Conservation (phyloP, 2,888 invertebrate genomes). For the Ochropleura plecta region DNA sequence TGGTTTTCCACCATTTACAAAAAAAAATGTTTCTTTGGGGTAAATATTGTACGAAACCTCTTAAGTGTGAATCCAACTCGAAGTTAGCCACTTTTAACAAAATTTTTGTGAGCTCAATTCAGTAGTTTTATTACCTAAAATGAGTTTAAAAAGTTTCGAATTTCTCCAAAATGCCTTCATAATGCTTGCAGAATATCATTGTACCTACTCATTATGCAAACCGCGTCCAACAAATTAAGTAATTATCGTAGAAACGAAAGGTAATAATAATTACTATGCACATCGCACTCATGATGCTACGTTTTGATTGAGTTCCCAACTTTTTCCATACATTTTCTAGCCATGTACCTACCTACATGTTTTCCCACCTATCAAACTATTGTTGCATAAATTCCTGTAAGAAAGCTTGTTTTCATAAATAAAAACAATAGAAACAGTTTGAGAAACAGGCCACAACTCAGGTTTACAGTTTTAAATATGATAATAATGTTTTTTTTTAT, state of each 20-base stretch:
- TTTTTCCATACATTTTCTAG: conserved; percentile 81
- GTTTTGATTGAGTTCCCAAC: conserved; percentile 70
- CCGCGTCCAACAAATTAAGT: conserved; percentile 72
- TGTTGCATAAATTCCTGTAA: conserved; percentile 71
- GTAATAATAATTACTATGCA: conserved; percentile 74
- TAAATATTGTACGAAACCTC: no score
- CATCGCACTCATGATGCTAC: conserved; percentile 67
- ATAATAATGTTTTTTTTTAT: neutral
- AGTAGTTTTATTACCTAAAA: neutral
- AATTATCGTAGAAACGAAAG: conserved; percentile 75
- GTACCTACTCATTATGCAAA: conserved; percentile 64
- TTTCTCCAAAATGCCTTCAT: conserved; percentile 55
- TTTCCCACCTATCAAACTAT: conserved; percentile 71
- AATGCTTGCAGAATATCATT: conserved; percentile 62
- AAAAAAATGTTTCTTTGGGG: no score
- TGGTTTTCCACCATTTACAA: no score
- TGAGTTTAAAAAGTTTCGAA: conserved; percentile 27
- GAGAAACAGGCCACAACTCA: conserved; percentile 69
- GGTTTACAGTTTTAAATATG: conserved; percentile 15
- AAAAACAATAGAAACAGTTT: conserved; percentile 62
- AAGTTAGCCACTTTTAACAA: no score
- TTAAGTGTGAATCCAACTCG: no score
- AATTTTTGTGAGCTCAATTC: neutral
- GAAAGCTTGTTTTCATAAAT: conserved; percentile 59
- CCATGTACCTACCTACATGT: conserved; percentile 60